phyloP scores from a whole-genome alignment of 53 echinoderm and acorn worm species.

The Apostichopus leukothele region DNA sequence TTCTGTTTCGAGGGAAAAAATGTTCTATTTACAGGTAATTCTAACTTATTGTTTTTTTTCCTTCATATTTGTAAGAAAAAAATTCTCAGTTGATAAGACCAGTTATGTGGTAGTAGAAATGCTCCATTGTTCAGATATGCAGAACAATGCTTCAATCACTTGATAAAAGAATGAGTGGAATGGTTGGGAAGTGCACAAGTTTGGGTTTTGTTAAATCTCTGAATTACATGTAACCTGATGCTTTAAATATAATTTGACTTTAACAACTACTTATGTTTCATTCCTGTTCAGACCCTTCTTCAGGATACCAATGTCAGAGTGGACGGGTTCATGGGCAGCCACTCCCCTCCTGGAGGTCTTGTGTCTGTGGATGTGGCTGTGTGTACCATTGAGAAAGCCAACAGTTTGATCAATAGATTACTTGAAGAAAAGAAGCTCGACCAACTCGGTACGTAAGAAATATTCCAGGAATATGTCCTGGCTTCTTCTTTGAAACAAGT shows the following conservation, averaged over 20 bases:
- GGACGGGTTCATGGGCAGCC: conserved; percentile 93
- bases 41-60: no score
- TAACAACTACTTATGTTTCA: not conserved
- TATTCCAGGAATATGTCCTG: not conserved
- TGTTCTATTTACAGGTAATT: conserved; percentile 96
- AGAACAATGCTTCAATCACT: no score
- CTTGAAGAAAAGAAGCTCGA: conserved; percentile 85
- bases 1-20: conserved; percentile 92
- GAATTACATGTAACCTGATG: no score
- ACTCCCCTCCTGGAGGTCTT: conserved; percentile 83
- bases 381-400: conserved; percentile 98
- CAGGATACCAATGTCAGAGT: conserved; percentile 85
- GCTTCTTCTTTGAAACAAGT: not conserved
- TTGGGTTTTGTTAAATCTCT: no score
- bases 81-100: no score
- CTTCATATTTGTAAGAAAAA: no score
- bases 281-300: conserved; percentile 69
- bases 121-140: no score
- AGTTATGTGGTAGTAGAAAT: no score
- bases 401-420: conserved; percentile 88
- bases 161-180: no score
- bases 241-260: not conserved
- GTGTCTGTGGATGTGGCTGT: conserved; percentile 77
- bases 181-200: no score
- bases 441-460: conserved; percentile 68